phyloP scores from a whole-genome alignment of 2,797 vertebrate species.

The Sebastes itinus region DNA sequence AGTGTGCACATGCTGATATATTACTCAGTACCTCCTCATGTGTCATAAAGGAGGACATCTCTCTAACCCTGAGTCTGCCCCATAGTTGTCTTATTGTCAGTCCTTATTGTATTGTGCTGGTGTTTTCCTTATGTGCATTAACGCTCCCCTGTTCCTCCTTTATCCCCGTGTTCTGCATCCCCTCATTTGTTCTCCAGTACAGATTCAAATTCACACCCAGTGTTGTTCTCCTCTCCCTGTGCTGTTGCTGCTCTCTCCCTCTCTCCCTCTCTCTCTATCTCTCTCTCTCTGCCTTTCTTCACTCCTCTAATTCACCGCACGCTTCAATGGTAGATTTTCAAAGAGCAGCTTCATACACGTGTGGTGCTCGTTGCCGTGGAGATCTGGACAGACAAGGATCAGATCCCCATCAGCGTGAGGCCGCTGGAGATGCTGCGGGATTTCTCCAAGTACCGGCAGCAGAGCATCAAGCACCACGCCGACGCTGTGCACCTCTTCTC shows the following conservation, averaged over 20 bases:
- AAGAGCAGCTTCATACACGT: constrained; percentile 95
- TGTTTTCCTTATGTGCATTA: constrained; percentile 21
- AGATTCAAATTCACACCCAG: constrained; percentile 49
- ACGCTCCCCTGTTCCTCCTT: constrained; percentile 35
- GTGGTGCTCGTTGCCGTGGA: constrained; percentile 96
- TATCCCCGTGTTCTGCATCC: constrained; percentile 42
- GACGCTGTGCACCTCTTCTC: constrained; percentile 96
- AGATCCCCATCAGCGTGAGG: constrained; percentile 88
- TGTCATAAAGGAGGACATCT: neutral
- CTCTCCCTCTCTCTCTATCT: neutral
- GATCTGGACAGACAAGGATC: constrained; percentile 96
- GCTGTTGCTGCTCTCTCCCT: neutral
- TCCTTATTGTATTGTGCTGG: neutral
- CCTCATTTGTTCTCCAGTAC: constrained; percentile 19
- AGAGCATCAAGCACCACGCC: constrained; percentile 89
- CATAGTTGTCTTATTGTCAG: neutral
- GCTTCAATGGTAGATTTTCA: constrained; percentile 89
- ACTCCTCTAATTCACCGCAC: constrained; percentile 27
- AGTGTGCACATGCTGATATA: neutral
- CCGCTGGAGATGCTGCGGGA: constrained; percentile 93
- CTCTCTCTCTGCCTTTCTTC: constrained; percentile 10
- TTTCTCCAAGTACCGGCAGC: constrained; percentile 94
- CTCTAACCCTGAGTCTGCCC: neutral
- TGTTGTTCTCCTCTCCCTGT: constrained; percentile 50
- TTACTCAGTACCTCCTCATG: neutral